Evolutionary conservation across 2,888 invertebrate genomes (phyloP), one percentile per base, ranked within the genome.

Genomic region (Rotaria magnacalcarata): DNA sequence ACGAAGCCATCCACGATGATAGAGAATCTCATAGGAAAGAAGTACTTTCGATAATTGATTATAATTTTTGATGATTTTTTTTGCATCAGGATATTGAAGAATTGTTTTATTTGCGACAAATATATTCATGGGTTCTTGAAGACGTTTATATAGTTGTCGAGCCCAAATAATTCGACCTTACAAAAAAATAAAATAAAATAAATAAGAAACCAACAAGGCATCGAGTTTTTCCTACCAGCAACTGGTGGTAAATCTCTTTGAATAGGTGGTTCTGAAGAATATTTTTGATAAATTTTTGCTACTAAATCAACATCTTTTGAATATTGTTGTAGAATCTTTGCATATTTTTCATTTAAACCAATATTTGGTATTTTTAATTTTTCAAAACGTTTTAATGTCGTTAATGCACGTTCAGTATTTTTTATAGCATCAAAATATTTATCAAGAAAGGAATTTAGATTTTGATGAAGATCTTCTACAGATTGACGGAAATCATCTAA

Each of bases 211-310:
- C 34, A 34, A 43, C 27, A 24, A 75, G 0, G 24, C 2, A 24
- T 7, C 3, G 10, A 11, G n/a, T 0, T 10, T 14, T 80, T 24
- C 14, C 0, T 80, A 92, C 96, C 96, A 87, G 96, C 95, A 84
- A 96, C 94, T 0, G 96, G 96, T 10, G 97, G 96, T 90, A 95
- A 94, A 91, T 96, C 95, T 88, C 95, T 92, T 0, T 96, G 94
- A 52, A 96, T 92, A 0, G 96, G 96, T 0, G 96, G 96, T 90
- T 96, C 95, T 88, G 95, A 95, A 88, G 94, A 94, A 90, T 96
- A 95, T 89, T 94, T 94, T 89, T 95, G 95, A 90, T 96, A 97
- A 90, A 95, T 93, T 90, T 94, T 95, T 84, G 95, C 93, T 84
- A 96, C 95, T 89, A 95, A 93, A 88, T 96, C 96, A 1, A 96